Percentiles rank a stretch among this genome's conserved stretches.
These are phyloP conservation scores for Melanotaenia maccullochi DNA, from an alignment of 2,797 vertebrate genomes.

Conservation along the genomic window DNA sequence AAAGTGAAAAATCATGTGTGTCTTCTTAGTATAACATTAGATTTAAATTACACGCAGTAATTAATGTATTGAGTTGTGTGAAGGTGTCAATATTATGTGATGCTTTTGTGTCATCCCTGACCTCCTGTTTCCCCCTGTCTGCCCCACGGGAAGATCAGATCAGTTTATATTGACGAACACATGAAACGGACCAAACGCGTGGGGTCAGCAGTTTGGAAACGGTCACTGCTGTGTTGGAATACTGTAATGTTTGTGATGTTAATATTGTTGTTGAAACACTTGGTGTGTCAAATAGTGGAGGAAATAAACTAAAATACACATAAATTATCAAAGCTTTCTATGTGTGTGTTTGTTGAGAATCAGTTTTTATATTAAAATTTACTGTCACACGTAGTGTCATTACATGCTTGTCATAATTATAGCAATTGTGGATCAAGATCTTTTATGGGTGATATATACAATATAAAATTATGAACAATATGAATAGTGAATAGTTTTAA, in stretches of 20 bases:
- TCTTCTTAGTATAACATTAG: slow-evolving; percentile 74
- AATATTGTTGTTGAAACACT: slow-evolving; percentile 85
- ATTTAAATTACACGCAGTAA: slow-evolving; percentile 68
- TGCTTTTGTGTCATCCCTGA: slow-evolving; percentile 67
- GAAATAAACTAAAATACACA: slow-evolving; percentile 76
- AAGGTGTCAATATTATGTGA: slow-evolving; percentile 72
- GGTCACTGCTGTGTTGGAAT: slow-evolving; percentile 77
- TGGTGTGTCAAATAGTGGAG: slow-evolving; percentile 87
- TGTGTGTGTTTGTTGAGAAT: slow-evolving; percentile 16
- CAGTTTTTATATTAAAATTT: too few species aligned
- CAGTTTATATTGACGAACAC: slow-evolving; percentile 42
- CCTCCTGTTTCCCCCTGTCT: slow-evolving; percentile 39
- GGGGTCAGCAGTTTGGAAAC: slow-evolving; percentile 54
- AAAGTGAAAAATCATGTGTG: slow-evolving; percentile 52
- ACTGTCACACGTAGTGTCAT: not conserved
- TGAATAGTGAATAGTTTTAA: not conserved
- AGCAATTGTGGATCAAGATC: not conserved
- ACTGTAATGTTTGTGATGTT: slow-evolving; percentile 83
- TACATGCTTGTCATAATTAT: not conserved
- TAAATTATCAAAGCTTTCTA: slow-evolving; percentile 19
- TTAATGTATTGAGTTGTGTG: slow-evolving; percentile 73
- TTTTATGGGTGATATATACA: not conserved
- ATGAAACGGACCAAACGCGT: slow-evolving; percentile 58
- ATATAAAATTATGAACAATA: not conserved
- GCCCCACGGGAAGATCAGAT: slow-evolving; percentile 35